These are phyloP conservation scores for Lydus trimaculatus DNA, from an alignment of 2,888 invertebrate species.

Conservation along the genomic window DNA sequence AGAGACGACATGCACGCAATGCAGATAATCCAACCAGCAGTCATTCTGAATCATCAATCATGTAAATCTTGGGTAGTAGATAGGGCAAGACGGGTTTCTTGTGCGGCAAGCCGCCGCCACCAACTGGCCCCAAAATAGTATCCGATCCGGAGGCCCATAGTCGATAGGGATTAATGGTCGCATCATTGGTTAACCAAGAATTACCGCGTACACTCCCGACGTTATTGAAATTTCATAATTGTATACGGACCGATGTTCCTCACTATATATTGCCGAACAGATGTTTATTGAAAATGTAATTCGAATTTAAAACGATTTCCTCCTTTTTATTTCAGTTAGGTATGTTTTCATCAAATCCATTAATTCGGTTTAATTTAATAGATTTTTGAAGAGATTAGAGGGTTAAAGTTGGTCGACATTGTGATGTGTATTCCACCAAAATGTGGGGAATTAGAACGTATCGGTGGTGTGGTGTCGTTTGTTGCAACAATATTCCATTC, in stretches of 20 bases:
- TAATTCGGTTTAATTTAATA: not conserved
- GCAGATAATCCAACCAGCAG: constrained; percentile 55
- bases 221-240: not conserved
- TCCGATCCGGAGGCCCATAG: constrained; percentile 14
- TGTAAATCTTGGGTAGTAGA: constrained; percentile 51
- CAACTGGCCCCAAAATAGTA: constrained; percentile 24
- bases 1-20: constrained; percentile 54
- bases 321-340: too few species aligned
- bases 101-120: constrained; percentile 23
- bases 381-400: not conserved
- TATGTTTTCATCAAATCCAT: not conserved
- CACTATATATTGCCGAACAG: not conserved
- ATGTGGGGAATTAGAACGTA: not conserved
- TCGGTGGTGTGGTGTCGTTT: not conserved
- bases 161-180: constrained; percentile 32
- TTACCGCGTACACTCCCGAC: not conserved
- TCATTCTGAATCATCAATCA: constrained; percentile 56
- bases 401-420: not conserved
- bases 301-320: too few species aligned
- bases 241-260: not conserved
- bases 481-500: not conserved
- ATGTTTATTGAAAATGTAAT: not conserved
- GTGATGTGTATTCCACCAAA: not conserved
- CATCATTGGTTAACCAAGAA: constrained; percentile 18
- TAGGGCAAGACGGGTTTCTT: constrained; percentile 23